Percentiles rank a stretch among this genome's conserved stretches.
phyloP scores from a whole-genome alignment of 2,113 vertebrate genomes.

The Cyphomyrus discorhynchus region DNA sequence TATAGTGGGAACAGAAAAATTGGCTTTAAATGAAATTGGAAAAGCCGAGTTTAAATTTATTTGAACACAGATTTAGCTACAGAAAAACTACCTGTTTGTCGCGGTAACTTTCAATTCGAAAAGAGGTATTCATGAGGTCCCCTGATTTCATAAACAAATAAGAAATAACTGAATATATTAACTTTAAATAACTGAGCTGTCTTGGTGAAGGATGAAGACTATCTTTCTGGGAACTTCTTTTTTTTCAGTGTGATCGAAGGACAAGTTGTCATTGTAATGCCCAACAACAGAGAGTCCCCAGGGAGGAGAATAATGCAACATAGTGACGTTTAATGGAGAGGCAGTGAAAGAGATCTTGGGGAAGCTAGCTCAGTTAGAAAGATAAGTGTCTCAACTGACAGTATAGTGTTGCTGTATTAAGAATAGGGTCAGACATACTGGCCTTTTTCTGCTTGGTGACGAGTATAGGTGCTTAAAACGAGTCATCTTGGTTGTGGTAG shows the following conservation, averaged over 20 bases:
- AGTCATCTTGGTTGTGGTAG: neutral
- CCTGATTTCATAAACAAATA: neutral
- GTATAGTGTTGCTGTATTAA: slow-evolving; percentile 35
- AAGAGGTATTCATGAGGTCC: neutral
- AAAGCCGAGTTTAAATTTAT: neutral
- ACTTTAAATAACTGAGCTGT: neutral
- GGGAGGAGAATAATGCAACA: slow-evolving; percentile 30
- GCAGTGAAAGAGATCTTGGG: slow-evolving; percentile 22
- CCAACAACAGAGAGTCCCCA: slow-evolving; percentile 15
- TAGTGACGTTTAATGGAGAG: slow-evolving; percentile 28
- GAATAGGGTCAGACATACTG: slow-evolving; percentile 26
- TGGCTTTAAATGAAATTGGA: neutral
- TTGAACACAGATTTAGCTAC: neutral
- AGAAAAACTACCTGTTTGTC: neutral
- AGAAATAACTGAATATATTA: neutral
- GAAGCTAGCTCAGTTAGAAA: slow-evolving; percentile 19
- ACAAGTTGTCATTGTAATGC: slow-evolving; percentile 17
- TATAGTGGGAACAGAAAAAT: neutral
- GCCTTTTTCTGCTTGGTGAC: slow-evolving; percentile 9
- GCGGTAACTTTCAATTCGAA: neutral
- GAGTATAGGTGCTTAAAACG: slow-evolving; percentile 11
- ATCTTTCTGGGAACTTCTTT: neutral
- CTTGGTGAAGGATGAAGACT: neutral
- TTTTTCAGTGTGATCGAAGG: neutral
- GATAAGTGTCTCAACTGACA: slow-evolving; percentile 18